Evolutionary conservation across 2,113 vertebrate species (phyloP).

Genomic region (Cinclus cinclus): DNA sequence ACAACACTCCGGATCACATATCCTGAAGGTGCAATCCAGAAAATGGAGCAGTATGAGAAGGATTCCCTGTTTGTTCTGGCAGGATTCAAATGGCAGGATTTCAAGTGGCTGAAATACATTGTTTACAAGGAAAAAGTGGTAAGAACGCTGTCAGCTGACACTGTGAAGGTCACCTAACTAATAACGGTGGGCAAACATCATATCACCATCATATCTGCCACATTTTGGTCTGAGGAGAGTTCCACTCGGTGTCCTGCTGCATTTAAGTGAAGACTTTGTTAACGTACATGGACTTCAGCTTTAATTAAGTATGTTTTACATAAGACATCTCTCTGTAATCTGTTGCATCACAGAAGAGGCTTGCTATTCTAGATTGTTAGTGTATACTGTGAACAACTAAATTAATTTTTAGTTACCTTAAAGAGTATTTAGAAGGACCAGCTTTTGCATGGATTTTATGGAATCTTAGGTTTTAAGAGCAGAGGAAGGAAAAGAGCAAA

Average conservation of each 20-base stretch:
- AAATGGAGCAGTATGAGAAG: slow-evolving; percentile 88
- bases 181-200: background rate
- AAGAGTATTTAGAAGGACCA: background rate
- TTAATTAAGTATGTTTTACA: background rate
- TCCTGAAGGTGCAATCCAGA: slow-evolving; percentile 96
- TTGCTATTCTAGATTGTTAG: background rate
- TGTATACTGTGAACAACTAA: background rate
- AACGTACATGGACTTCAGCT: background rate
- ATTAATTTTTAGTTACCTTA: background rate
- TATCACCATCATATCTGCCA: background rate
- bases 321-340: background rate
- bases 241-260: background rate
- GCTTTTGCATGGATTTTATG: background rate
- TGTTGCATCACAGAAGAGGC: background rate
- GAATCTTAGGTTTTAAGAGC: background rate
- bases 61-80: slow-evolving; percentile 94
- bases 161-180: background rate
- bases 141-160: slow-evolving; percentile 51
- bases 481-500: background rate
- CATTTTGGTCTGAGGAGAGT: background rate
- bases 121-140: slow-evolving; percentile 96
- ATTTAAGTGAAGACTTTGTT: background rate
- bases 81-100: slow-evolving; percentile 95
- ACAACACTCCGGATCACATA: slow-evolving; percentile 97
- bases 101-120: slow-evolving; percentile 96